Conservation (phyloP, 2,888 invertebrate genomes). For the Achlya flavicornis region DNA sequence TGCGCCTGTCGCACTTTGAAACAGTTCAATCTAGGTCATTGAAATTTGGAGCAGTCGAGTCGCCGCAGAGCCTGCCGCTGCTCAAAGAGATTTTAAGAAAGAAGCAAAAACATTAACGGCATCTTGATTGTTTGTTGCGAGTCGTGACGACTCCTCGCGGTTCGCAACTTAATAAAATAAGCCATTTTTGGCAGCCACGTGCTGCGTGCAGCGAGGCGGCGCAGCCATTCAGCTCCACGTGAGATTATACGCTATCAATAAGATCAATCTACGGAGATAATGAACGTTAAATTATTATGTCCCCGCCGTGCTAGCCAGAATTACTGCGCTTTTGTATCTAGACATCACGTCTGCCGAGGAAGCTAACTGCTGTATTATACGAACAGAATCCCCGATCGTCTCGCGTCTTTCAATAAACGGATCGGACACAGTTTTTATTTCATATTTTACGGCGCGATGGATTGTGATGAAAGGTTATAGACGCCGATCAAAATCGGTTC, state of each 20-base stretch:
- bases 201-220: not conserved
- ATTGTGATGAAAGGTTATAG: not conserved
- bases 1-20: not conserved
- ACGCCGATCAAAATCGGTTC: no score
- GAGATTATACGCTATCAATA: not conserved
- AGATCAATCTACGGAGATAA: constrained; percentile 6
- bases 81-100: not conserved
- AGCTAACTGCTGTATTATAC: not conserved
- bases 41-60: constrained; percentile 4
- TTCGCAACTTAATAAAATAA: not conserved
- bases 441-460: not conserved
- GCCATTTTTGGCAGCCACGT: constrained; percentile 2
- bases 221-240: constrained; percentile 1
- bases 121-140: not conserved
- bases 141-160: not conserved
- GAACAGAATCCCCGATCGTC: not conserved
- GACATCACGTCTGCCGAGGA: not conserved
- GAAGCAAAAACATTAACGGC: constrained; percentile 2
- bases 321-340: not conserved
- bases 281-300: not conserved
- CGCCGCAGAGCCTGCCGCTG: not conserved
- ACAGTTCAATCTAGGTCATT: constrained; percentile 8
- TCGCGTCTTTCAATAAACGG: not conserved
- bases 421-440: constrained; percentile 3
- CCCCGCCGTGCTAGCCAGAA: not conserved